These are phyloP conservation scores for Pogona vitticeps DNA, from an alignment of 2,113 vertebrate species.

Conservation along the genomic window DNA sequence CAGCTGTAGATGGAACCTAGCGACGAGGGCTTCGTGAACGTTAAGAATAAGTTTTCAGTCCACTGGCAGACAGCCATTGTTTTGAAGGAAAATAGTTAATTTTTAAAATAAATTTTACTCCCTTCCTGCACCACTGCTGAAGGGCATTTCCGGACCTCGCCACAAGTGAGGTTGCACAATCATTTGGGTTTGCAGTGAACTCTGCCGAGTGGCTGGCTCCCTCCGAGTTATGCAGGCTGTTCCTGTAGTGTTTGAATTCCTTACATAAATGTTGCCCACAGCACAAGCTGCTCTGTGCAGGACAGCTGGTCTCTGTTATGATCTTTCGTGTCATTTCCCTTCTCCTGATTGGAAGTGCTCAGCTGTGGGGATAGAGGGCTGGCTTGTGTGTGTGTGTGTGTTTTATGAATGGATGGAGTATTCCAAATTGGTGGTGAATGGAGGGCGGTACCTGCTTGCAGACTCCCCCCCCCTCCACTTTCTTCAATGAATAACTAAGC, in stretches of 20 bases:
- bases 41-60: not conserved
- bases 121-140: not conserved
- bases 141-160: constrained; percentile 18
- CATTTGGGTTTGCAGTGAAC: constrained; percentile 34
- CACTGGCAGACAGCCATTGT: constrained; percentile 9
- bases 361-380: constrained; percentile 45
- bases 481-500: constrained; percentile 80
- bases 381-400: no score
- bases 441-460: constrained; percentile 75
- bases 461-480: constrained; percentile 38
- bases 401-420: constrained; percentile 71
- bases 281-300: constrained; percentile 49
- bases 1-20: not conserved
- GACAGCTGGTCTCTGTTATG: constrained; percentile 76
- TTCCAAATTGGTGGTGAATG: constrained; percentile 83
- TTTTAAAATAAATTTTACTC: constrained; percentile 24
- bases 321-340: constrained; percentile 66
- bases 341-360: constrained; percentile 60
- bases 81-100: not conserved
- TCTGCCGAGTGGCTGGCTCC: not conserved
- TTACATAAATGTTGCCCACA: constrained; percentile 71
- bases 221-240: constrained; percentile 11
- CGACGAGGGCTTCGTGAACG: not conserved
- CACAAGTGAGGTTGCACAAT: constrained; percentile 20
- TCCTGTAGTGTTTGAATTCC: constrained; percentile 69